Evolutionary conservation across 1,140 invertebrate genomes (phyloP), one percentile per base, ranked within the genome.

Genomic region (Eupeodes corollae): DNA sequence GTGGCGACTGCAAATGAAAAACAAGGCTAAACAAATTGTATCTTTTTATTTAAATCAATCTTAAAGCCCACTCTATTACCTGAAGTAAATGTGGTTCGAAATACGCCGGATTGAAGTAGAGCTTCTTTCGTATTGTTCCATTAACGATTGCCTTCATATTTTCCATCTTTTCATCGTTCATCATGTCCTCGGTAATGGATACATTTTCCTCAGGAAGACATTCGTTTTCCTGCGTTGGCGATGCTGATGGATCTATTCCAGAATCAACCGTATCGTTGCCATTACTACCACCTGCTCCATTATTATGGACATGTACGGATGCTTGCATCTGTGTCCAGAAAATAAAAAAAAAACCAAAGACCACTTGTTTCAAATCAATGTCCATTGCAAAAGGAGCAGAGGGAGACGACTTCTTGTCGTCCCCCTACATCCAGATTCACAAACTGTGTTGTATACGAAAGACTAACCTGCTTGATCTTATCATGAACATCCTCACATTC

Each of bases 71-170:
- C 13, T 15, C 10, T n/a, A 3, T 76, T 74, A 89, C 87, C 70
- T 83, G 67, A 55, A 91, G 70, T 19, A 89, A 59, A 58, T 91
- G 85, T 35, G 84, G 83, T 59, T 91, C 87, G 58, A 91, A 90
- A 59, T 88, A 90, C 3, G 86, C 84, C 2, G 87, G 87, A 67
- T 90, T 90, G 54, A 91, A 89, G 58, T 89, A 89, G 0, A 90
- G 71, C 57, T 90, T 89, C 49, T 82, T 78, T 45, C 85, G 72
- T 9, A 81, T 78, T 46, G 74, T 79, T 9, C 80, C 72, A 53
- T 75, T 76, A 15, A 71, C 73, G 49, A 83, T 79, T 41, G 78
- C 75, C 52, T 76, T 67, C 2, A 80, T 67, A 42, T 75, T 75
- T 53, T 82, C 79, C 44, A 79, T 64, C 42, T 71, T 70, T 40